These are phyloP conservation scores for Poeciliopsis presidionis DNA, from an alignment of 2,797 vertebrate genomes.

Conservation along the genomic window DNA sequence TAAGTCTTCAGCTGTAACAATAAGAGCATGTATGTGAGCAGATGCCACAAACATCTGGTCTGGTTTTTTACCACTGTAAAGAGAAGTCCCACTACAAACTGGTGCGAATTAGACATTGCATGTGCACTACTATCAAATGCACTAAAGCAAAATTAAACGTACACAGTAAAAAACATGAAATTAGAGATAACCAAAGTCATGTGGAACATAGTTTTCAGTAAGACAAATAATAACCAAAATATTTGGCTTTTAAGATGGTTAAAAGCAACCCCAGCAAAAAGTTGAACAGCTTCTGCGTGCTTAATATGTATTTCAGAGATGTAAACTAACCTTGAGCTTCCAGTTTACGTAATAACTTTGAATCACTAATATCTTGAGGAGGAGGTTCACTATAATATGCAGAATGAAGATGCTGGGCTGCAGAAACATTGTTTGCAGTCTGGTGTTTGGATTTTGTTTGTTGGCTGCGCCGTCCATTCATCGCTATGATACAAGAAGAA, in stretches of 20 bases:
- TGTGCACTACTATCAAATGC: not conserved
- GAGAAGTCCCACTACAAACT: not conserved
- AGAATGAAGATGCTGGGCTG: conserved; percentile 76
- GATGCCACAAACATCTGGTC: not conserved
- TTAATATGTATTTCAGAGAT: not conserved
- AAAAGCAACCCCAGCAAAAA: not conserved
- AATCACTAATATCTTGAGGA: conserved; percentile 80
- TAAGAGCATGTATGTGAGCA: not conserved
- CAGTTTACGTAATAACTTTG: conserved; percentile 91
- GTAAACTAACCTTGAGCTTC: conserved; percentile 89
- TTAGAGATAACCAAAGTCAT: not conserved
- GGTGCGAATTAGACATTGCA: not conserved
- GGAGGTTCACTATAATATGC: conserved; percentile 81
- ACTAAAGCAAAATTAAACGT: not conserved
- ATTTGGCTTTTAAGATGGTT: not conserved
- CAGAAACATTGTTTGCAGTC: conserved; percentile 69
- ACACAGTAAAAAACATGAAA: not conserved
- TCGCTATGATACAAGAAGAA: conserved; percentile 84
- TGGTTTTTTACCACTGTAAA: not conserved
- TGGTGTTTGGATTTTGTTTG: conserved; percentile 82
- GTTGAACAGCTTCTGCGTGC: not conserved
- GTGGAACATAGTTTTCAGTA: not conserved
- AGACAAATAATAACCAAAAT: not conserved
- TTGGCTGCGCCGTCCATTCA: conserved; percentile 89
- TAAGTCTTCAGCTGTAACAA: not conserved